These are phyloP conservation scores for Trachelus troglodyta DNA, from an alignment of 2,888 invertebrate genomes.

Conservation along the genomic window DNA sequence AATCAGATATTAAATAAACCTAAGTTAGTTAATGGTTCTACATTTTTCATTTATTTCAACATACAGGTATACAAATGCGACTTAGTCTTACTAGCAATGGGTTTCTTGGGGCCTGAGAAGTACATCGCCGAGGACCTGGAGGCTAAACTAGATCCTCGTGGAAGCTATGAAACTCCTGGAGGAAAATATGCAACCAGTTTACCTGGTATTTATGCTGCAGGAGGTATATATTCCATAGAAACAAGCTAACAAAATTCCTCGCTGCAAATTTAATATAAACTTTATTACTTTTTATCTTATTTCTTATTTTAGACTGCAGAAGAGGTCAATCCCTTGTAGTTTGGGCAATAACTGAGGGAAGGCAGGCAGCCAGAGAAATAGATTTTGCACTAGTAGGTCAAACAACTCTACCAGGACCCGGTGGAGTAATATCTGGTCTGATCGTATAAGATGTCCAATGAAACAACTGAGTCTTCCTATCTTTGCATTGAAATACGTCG, in stretches of 20 bases:
- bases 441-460: conserved; percentile 37
- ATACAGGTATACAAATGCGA: conserved; percentile 83
- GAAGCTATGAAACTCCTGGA: conserved; percentile 87
- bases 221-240: conserved; percentile 74
- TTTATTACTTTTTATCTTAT: conserved; percentile 5
- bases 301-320: conserved; percentile 82
- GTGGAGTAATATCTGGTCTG: conserved; percentile 79
- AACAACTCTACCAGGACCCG: conserved; percentile 92
- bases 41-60: not conserved
- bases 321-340: conserved; percentile 99
- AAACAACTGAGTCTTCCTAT: conserved; percentile 7
- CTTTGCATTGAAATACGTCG: not conserved
- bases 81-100: conserved; percentile 96
- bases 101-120: conserved; percentile 96
- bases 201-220: conserved; percentile 92
- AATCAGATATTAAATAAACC: not conserved
- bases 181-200: conserved; percentile 84
- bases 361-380: conserved; percentile 96
- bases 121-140: conserved; percentile 84
- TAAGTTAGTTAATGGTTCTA: not conserved
- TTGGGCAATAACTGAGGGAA: conserved; percentile 98
- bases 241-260: not conserved
- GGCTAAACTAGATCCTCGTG: conserved; percentile 88
- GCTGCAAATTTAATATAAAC: conserved; percentile 8
- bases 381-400: conserved; percentile 84